phyloP scores from a whole-genome alignment of 2,113 vertebrate genomes.

The Rana temporaria region DNA sequence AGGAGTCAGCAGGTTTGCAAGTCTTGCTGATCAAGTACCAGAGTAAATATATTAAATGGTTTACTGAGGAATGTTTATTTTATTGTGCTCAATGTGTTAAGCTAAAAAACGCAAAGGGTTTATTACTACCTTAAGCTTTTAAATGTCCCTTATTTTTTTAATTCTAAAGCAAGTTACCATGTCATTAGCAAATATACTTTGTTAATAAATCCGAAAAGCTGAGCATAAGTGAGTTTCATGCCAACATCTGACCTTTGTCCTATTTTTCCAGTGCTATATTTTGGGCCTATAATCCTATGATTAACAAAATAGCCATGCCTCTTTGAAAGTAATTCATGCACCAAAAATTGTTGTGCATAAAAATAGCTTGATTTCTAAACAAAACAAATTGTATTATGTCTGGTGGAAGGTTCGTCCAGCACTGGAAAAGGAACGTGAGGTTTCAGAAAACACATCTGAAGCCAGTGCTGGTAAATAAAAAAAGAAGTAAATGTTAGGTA shows the following conservation, averaged over 20 bases:
- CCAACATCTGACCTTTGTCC: constrained; percentile 20
- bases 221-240: neutral
- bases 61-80: no score
- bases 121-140: no score
- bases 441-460: neutral
- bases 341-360: neutral
- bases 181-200: neutral
- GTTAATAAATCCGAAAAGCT: constrained; percentile 20
- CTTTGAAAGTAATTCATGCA: constrained; percentile 17
- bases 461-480: neutral
- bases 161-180: neutral
- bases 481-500: no score
- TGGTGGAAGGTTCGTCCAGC: neutral
- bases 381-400: constrained; percentile 1
- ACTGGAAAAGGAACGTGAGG: neutral
- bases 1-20: no score
- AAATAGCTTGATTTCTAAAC: constrained; percentile 13
- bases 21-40: no score
- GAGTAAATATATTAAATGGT: no score
- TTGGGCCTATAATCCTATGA: constrained; percentile 11
- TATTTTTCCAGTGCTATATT: constrained; percentile 26
- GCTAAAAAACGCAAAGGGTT: no score
- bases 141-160: no score
- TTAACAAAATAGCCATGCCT: constrained; percentile 32
- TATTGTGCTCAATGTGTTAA: no score